These are phyloP conservation scores for Dipodomys spectabilis DNA, from an alignment of 2,113 vertebrate species.

Conservation along the genomic window DNA sequence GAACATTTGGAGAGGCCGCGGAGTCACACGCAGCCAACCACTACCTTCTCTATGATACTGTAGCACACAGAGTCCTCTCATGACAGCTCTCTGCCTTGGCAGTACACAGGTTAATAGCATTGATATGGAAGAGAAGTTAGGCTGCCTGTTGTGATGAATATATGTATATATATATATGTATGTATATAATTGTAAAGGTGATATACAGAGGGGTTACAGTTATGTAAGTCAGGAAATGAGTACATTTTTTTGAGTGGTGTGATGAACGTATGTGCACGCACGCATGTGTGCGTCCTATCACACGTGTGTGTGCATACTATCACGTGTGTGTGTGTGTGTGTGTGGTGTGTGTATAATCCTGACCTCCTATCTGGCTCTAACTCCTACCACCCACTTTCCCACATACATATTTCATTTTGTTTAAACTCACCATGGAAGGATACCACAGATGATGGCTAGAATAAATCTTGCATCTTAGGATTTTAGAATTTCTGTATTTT, in stretches of 20 bases:
- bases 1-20: background rate
- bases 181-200: no score
- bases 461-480: background rate
- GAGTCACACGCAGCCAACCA: no score
- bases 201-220: no score
- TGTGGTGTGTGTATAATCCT: background rate
- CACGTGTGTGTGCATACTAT: no score
- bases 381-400: slow-evolving; percentile 28
- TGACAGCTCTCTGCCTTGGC: fast-evolving
- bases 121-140: background rate
- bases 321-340: no score
- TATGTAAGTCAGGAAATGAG: no score
- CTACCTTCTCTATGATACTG: background rate
- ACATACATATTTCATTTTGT: slow-evolving; percentile 15
- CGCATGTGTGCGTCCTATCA: no score
- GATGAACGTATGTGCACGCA: no score
- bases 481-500: background rate
- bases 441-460: background rate
- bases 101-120: background rate
- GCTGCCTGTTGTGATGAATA: background rate
- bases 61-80: background rate
- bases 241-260: no score
- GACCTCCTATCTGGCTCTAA: background rate
- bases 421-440: background rate
- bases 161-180: no score